A percentile compares a stretch with the other conserved stretches of the same genome.
Evolutionary conservation across 2,888 invertebrate genomes (phyloP).

Genomic region (Podabrus alpinus): DNA sequence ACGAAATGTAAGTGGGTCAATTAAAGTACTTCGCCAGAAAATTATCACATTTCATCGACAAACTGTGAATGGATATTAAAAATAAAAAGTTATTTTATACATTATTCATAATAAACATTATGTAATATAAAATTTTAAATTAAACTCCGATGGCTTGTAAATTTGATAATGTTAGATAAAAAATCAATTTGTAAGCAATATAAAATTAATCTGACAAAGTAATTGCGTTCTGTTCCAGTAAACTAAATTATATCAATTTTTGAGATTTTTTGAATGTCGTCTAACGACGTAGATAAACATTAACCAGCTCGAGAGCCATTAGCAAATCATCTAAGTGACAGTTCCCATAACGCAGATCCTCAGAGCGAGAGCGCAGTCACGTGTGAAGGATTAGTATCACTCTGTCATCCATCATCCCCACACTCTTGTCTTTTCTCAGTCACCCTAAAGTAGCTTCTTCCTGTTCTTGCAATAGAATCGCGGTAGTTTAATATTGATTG

Average conservation of each 20-base stretch:
- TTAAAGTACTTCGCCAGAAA: not conserved
- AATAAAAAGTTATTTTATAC: not conserved
- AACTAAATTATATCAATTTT: slow-evolving; percentile 21
- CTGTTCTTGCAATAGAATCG: slow-evolving; percentile 27
- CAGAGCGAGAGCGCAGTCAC: slow-evolving; percentile 47
- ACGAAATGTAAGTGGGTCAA: no score
- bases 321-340: slow-evolving; percentile 49
- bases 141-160: not conserved
- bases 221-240: not conserved
- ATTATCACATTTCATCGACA: not conserved
- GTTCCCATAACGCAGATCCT: slow-evolving; percentile 48
- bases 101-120: not conserved
- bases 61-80: not conserved
- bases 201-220: not conserved
- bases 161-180: not conserved
- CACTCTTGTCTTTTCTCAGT: slow-evolving; percentile 32
- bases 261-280: slow-evolving; percentile 24
- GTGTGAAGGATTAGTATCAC: slow-evolving; percentile 52
- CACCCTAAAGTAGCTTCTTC: slow-evolving; percentile 27
- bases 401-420: slow-evolving; percentile 49
- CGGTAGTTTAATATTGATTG: slow-evolving; percentile 24
- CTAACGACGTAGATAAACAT: slow-evolving; percentile 31
- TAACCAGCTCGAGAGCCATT: slow-evolving; percentile 41
- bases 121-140: not conserved
- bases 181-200: not conserved